Percentiles rank a stretch among this genome's conserved stretches.
phyloP scores from a whole-genome alignment of 2,888 invertebrate species.

The Ischnus inquisitorius region DNA sequence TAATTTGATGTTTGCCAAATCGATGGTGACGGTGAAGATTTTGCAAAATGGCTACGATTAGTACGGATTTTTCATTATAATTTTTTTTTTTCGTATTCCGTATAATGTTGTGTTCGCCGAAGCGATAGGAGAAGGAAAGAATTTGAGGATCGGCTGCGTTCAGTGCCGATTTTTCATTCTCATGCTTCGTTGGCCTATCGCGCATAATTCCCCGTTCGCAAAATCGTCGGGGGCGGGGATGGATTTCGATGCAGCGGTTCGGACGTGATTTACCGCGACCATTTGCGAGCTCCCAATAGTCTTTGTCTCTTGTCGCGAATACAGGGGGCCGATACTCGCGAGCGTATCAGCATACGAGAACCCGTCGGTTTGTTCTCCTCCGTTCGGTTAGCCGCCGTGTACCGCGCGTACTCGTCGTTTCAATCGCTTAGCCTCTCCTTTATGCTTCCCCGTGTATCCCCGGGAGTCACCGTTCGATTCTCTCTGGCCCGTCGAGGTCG shows the following conservation, averaged over 20 bases:
- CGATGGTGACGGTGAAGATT: no score
- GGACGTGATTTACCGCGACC: conserved; percentile 80
- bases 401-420: conserved; percentile 4
- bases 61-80: no score
- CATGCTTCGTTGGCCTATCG: no score
- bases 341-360: background rate
- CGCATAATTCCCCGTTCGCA: no score
- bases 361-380: conserved; percentile 26
- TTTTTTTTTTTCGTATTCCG: no score
- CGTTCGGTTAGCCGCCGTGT: conserved; percentile 4
- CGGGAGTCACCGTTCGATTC: conserved; percentile 64
- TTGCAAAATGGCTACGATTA: no score
- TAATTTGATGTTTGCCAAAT: no score
- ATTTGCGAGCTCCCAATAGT: conserved; percentile 80
- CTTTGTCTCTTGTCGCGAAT: conserved; percentile 82
- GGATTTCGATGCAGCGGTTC: background rate
- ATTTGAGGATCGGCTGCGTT: no score
- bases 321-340: conserved; percentile 22
- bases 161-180: no score
- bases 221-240: background rate
- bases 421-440: conserved; percentile 7
- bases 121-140: no score
- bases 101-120: no score
- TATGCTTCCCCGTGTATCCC: background rate
- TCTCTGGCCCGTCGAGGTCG: conserved; percentile 69